Evolutionary conservation across 1,140 invertebrate genomes (phyloP).

Genomic region (Pomacea maculata): DNA sequence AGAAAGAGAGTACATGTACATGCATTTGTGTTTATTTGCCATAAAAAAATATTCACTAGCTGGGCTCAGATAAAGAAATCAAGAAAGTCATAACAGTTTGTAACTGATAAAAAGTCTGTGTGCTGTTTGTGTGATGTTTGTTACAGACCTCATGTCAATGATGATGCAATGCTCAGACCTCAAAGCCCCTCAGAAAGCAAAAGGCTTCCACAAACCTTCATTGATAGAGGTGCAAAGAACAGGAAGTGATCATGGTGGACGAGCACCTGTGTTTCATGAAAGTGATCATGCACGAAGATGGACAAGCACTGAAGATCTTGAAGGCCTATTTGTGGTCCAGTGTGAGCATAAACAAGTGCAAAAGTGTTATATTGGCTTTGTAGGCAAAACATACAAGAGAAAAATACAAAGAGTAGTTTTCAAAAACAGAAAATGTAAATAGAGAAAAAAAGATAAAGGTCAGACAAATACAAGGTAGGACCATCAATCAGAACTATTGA

Average conservation of each 20-base stretch:
- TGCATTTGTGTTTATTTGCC: neutral
- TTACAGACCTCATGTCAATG: conserved; percentile 51
- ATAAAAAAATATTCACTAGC: neutral
- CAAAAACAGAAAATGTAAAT: neutral
- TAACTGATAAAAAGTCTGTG: neutral
- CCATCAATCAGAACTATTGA: too few relatives aligned
- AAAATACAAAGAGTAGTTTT: too few relatives aligned
- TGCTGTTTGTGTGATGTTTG: neutral
- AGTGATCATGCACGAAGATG: conserved; percentile 52
- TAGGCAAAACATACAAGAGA: neutral
- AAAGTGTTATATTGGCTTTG: neutral
- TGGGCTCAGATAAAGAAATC: neutral
- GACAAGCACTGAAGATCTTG: conserved; percentile 42
- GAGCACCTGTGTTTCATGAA: conserved; percentile 12
- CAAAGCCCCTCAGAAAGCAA: conserved; percentile 47
- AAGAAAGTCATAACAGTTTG: neutral
- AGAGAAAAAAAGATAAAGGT: neutral
- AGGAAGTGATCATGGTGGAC: conserved; percentile 13
- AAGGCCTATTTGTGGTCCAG: conserved; percentile 39
- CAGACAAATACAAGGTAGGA: too few relatives aligned
- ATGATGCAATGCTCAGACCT: conserved; percentile 58
- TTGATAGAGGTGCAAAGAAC: conserved; percentile 44
- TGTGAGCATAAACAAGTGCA: conserved; percentile 5
- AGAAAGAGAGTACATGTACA: conserved; percentile 35
- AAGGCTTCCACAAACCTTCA: conserved; percentile 50